Conservation (phyloP, 30 jellyfish, hydroid and myxozoan species). For the Sanderia malayensis region DNA sequence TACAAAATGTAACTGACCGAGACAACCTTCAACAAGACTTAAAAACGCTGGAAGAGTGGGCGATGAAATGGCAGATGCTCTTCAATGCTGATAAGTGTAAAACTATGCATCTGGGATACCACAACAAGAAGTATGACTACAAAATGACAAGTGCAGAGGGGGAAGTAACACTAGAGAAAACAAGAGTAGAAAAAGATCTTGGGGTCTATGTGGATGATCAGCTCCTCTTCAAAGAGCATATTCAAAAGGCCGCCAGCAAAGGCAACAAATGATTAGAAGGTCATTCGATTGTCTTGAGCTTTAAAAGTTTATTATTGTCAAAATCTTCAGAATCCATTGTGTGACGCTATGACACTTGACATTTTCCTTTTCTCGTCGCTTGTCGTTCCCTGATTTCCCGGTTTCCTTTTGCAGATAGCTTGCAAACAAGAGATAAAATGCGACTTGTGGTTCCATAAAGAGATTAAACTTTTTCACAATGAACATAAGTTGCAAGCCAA, state of each 20-base stretch:
- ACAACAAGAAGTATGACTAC: conserved; percentile 9
- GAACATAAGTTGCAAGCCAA: no score
- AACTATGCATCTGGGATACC: conserved; percentile 15
- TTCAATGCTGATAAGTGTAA: conserved; percentile 8
- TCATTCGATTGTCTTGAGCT: conserved; percentile 2
- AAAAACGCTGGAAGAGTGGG: background rate
- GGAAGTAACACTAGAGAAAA: conserved; percentile 14
- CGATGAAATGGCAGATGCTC: conserved; percentile 4
- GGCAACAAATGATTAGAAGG: conserved; percentile 17
- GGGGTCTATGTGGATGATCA: conserved; percentile 15
- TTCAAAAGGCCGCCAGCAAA: conserved; percentile 17
- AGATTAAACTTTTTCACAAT: no score
- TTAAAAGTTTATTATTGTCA: no score
- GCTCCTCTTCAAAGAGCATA: conserved; percentile 12
- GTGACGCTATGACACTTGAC: no score
- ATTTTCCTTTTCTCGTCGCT: no score
- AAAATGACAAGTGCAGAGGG: conserved; percentile 4
- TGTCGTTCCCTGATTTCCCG: no score
- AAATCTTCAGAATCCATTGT: no score
- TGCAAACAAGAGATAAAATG: no score
- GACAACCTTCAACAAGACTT: conserved; percentile 4
- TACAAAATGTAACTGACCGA: conserved; percentile 5
- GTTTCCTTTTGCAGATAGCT: no score
- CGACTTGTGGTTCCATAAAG: no score
- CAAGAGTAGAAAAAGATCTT: conserved; percentile 10